A percentile compares a stretch with the other conserved stretches of the same genome.
Evolutionary conservation across 2,888 invertebrate genomes (phyloP).

Genomic region (Dichetophora obliterata): DNA sequence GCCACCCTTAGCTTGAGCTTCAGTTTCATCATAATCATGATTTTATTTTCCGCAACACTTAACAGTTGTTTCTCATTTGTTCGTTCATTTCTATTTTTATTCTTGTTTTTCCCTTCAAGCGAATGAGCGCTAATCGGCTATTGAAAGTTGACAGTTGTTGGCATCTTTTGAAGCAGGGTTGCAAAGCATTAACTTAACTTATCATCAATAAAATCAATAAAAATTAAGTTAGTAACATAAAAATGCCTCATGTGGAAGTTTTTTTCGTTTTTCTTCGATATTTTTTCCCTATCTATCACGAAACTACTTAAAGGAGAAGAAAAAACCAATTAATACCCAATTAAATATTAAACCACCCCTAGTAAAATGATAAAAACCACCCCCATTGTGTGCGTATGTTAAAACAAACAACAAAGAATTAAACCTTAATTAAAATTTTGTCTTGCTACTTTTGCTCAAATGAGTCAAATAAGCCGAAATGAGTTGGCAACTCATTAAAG

Average conservation of each 20-base stretch:
- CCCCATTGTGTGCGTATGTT: too few relatives aligned
- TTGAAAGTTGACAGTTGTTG: conserved; percentile 15
- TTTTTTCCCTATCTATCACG: too few relatives aligned
- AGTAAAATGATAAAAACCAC: background rate
- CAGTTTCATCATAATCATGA: background rate
- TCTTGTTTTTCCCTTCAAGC: background rate
- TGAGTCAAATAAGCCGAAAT: conserved; percentile 16
- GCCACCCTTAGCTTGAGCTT: too few relatives aligned
- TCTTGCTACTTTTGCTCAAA: background rate
- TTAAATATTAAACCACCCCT: background rate
- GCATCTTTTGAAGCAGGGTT: background rate
- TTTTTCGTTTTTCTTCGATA: background rate
- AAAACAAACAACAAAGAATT: conserved; percentile 32
- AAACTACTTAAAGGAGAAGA: background rate
- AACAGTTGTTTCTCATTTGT: background rate
- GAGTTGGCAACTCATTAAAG: conserved; percentile 24
- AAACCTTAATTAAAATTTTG: conserved; percentile 38
- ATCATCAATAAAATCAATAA: conserved; percentile 12
- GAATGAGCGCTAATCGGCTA: background rate
- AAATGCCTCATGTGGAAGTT: background rate
- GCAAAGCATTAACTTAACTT: too few relatives aligned
- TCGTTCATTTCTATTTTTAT: too few relatives aligned
- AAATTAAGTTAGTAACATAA: conserved; percentile 16
- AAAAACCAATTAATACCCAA: conserved; percentile 23
- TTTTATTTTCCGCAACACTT: conserved; percentile 6